Evolutionary conservation across 2,113 vertebrate genomes (phyloP).

Genomic region (Rhynchomys soricoides): DNA sequence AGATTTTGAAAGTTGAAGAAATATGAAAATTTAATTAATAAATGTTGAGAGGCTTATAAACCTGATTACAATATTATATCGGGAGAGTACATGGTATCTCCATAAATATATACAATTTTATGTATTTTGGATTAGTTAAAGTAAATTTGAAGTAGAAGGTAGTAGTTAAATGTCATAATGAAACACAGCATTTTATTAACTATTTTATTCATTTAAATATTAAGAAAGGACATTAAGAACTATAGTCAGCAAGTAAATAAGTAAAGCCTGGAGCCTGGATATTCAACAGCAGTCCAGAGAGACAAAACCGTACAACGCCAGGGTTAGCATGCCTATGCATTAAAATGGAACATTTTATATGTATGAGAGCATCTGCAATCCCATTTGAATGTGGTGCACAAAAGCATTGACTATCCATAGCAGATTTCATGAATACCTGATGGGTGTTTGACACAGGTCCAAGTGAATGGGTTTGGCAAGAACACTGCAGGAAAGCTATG

Average conservation of each 20-base stretch:
- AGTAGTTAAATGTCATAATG: neutral
- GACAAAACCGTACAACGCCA: neutral
- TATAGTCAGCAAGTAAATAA: neutral
- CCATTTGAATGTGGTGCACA: neutral
- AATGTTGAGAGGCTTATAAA: neutral
- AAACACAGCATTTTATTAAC: neutral
- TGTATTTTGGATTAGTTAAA: neutral
- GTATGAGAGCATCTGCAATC: neutral
- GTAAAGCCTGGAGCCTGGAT: neutral
- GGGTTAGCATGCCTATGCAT: neutral
- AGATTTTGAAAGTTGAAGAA: neutral
- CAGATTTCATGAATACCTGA: neutral
- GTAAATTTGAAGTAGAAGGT: neutral
- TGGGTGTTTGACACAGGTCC: neutral
- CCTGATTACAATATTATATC: neutral
- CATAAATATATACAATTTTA: neutral
- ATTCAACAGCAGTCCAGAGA: neutral
- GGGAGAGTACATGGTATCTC: too few relatives aligned
- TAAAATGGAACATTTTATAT: constrained; percentile 8
- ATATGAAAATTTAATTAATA: neutral
- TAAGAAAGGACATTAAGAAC: neutral
- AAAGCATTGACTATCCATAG: neutral
- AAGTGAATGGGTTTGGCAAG: neutral
- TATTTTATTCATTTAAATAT: neutral
- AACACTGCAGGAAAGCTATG: neutral